Conservation (phyloP, 2,797 vertebrate species). For the Acridotheres tristis region DNA sequence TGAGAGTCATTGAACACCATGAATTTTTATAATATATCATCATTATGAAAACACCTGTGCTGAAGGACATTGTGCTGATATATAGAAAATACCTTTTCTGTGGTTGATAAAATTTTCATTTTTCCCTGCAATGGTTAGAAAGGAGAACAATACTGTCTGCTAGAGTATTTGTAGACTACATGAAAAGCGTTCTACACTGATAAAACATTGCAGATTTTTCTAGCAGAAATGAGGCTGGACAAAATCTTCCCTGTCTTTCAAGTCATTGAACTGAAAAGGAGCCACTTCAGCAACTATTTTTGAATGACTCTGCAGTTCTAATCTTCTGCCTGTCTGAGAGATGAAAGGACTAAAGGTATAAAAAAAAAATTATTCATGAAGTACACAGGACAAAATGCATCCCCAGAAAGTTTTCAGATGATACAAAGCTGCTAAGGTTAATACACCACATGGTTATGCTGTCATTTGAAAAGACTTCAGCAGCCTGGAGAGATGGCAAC, state of each 20-base stretch:
- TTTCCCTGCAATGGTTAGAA: not conserved
- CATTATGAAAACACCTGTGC: conserved; percentile 74
- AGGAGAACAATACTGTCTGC: not conserved
- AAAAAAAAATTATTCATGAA: not conserved
- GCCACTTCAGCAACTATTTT: conserved; percentile 14
- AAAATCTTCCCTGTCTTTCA: not conserved
- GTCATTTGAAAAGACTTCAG: not conserved
- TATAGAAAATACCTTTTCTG: conserved; percentile 37
- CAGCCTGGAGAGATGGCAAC: not conserved
- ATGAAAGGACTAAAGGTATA: not conserved
- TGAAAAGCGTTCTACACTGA: not conserved
- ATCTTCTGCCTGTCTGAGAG: not conserved
- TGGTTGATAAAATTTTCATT: conserved; percentile 34
- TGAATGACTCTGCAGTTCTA: conserved; percentile 2
- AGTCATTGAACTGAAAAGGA: conserved; percentile 21
- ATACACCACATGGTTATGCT: not conserved
- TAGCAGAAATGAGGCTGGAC: not conserved
- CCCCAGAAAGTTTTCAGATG: not conserved
- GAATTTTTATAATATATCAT: conserved; percentile 74
- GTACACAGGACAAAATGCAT: not conserved
- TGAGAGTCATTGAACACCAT: conserved; percentile 71
- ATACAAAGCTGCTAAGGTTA: not conserved
- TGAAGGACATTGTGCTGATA: conserved; percentile 61
- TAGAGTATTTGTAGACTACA: not conserved
- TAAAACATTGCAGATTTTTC: not conserved